Evolutionary conservation across 35 echinoderm and acorn worm genomes (phyloP).

Genomic region (Heliocidaris erythrogramma): DNA sequence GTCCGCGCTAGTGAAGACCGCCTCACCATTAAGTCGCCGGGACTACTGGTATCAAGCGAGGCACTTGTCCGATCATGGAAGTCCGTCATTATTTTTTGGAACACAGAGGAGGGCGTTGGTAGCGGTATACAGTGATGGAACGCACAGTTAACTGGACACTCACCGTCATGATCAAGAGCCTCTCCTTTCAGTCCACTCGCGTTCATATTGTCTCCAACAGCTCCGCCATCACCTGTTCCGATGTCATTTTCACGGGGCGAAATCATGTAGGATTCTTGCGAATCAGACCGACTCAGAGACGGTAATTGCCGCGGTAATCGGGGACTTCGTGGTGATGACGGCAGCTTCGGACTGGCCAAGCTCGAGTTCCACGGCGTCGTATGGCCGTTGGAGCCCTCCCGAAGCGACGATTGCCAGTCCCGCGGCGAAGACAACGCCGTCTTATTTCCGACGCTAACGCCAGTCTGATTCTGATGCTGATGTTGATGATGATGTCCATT

Average conservation of each 20-base stretch:
- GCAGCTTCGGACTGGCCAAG: background rate
- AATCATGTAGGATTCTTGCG: background rate
- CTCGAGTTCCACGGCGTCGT: background rate
- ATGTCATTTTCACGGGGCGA: background rate
- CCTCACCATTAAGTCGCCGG: slow-evolving; percentile 42
- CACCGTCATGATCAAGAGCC: background rate
- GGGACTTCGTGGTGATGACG: background rate
- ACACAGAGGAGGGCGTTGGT: background rate
- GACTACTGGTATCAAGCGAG: background rate
- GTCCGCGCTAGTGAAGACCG: slow-evolving; percentile 7
- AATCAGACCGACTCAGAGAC: background rate
- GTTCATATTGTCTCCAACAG: background rate
- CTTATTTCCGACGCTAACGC: background rate
- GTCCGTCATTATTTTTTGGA: background rate
- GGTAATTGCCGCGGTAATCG: background rate
- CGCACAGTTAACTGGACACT: background rate
- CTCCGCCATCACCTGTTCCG: background rate
- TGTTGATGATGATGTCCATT: background rate
- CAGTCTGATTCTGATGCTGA: background rate
- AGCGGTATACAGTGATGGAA: background rate
- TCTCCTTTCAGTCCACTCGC: background rate
- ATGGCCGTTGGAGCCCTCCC: background rate
- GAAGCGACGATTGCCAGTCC: background rate
- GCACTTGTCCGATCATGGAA: background rate
- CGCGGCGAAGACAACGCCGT: background rate